phyloP scores from a whole-genome alignment of 2,888 invertebrate species.

The Spilosoma lubricipeda region DNA sequence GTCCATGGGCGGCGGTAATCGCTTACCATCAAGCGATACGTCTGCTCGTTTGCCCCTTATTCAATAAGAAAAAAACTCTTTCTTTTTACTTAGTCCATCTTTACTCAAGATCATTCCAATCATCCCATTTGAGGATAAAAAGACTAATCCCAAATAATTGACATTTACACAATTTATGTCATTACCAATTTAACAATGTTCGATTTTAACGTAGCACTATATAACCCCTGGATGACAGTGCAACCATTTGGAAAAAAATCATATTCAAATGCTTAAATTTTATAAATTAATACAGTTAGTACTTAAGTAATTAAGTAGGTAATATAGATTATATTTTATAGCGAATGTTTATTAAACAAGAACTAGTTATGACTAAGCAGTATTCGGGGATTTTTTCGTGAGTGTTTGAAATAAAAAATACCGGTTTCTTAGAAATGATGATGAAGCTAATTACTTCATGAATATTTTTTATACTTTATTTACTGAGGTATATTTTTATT shows the following conservation, averaged over 20 bases:
- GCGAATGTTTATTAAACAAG: not conserved
- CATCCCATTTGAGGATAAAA: no score
- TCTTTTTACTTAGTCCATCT: no score
- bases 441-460: not conserved
- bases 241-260: not conserved
- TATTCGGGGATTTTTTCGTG: conserved; percentile 9
- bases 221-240: not conserved
- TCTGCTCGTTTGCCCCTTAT: no score
- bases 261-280: not conserved
- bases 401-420: not conserved
- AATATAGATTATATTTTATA: not conserved
- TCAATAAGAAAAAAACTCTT: no score
- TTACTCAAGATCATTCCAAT: no score
- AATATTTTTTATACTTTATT: not conserved
- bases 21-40: no score
- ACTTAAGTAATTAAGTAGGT: not conserved
- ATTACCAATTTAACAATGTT: no score
- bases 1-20: no score
- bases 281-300: not conserved
- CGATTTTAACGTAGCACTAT: no score
- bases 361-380: conserved; percentile 14
- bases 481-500: not conserved
- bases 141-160: no score
- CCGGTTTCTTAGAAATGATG: not conserved
- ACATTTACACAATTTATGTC: not conserved